phyloP scores from a whole-genome alignment of 1,140 invertebrate species.

The Rhyacophila brunnea region DNA sequence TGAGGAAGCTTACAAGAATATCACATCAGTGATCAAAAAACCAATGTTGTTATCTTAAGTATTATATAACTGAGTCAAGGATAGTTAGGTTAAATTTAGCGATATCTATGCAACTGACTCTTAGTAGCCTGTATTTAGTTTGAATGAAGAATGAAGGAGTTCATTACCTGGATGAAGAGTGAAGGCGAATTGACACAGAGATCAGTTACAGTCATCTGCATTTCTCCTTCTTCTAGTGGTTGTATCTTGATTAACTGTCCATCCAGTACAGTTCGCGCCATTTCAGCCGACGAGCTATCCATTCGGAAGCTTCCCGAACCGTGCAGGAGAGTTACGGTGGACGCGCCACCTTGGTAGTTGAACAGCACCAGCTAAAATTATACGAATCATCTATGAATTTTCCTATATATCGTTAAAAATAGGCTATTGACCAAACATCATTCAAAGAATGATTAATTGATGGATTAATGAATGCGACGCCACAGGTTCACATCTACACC shows the following conservation, averaged over 20 bases:
- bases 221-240: conserved; percentile 19
- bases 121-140: neutral
- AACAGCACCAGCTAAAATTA: conserved; percentile 29
- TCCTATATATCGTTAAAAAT: no score
- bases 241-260: conserved; percentile 16
- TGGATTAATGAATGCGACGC: no score
- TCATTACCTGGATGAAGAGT: conserved; percentile 7
- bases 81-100: no score
- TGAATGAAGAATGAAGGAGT: no score
- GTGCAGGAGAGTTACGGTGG: conserved; percentile 11
- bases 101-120: no score
- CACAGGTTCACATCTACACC: no score
- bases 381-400: no score
- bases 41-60: neutral
- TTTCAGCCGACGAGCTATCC: neutral
- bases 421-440: no score
- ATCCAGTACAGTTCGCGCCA: conserved; percentile 2
- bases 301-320: conserved; percentile 25
- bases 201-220: conserved; percentile 15
- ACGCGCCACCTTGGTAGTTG: conserved; percentile 4
- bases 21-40: neutral
- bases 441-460: no score
- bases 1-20: no score
- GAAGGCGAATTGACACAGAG: conserved; percentile 21
- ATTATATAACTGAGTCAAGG: no score